Evolutionary conservation across 2,888 invertebrate genomes (phyloP), one percentile per base, ranked within the genome.

Genomic region (Resseliella maxima): DNA sequence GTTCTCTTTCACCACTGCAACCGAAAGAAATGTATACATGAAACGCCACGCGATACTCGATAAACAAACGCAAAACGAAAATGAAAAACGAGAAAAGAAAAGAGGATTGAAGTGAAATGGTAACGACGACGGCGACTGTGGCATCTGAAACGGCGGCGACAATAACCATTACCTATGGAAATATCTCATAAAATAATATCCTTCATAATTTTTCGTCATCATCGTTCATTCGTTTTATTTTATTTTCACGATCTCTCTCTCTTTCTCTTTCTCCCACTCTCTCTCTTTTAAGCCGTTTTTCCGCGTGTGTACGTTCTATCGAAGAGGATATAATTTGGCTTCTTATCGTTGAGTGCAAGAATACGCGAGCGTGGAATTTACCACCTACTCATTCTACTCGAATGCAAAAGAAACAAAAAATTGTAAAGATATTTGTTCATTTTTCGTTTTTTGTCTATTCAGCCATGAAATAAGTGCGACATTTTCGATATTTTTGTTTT

Each of bases 101-200:
- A 31, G 31, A 10, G 12, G 31, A 72, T 6, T 59, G 24, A 59
- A 59, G 24, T 35, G 18, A 72, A 31, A 15, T 35, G 72, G 12
- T 72, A n/a, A 15, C n/a, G 72, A 35, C 31, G 72, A 31, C 31
- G 12, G 72, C 31, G 24, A 24, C 59, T 6, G 24, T 24, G 24
- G 59, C 59, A 24, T 18, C 50, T 41, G 41, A 5, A 41, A 59
- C 72, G 35, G 18, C 72, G 31, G 2, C 35, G 72, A 31, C 72
- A 72, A 72, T 72, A 72, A 72, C 72, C 12, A 72, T 72, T 72
- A 72, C 72, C 72, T 72, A 31, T 72, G 72, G 72, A 72, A 72
- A 72, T 72, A 72, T 72, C 72, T 72, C 72, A 72, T 72, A 72
- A 72, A 72, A 72, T 72, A 72, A 72, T 72, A 72, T 72, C 72